Percentiles rank a stretch among this genome's conserved stretches.
Conservation (phyloP, 2,888 invertebrate genomes). For the Diloba caeruleocephala region DNA sequence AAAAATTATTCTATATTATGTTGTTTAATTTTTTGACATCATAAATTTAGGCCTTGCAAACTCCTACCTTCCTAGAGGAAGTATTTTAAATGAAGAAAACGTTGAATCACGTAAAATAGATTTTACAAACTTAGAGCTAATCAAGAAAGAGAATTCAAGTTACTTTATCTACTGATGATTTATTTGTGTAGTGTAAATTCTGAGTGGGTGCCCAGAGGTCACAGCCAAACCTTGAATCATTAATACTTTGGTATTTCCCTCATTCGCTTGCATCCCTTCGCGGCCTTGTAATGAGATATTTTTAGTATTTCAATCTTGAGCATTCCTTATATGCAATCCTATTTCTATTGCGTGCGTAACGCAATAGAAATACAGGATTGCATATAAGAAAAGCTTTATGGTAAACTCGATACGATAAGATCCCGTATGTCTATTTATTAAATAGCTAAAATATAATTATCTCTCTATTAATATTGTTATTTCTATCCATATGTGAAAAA, state of each 20-base stretch:
- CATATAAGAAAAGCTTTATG: conserved; percentile 14
- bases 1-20: too few relatives aligned
- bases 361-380: conserved; percentile 14
- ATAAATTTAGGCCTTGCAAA: too few relatives aligned
- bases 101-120: too few relatives aligned
- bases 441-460: neutral
- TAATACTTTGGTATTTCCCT: conserved; percentile 16
- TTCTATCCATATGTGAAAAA: neutral
- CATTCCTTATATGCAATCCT: too few relatives aligned
- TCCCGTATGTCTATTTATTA: neutral
- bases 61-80: too few relatives aligned
- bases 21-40: too few relatives aligned
- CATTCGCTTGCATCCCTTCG: neutral
- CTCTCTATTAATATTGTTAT: too few relatives aligned
- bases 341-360: too few relatives aligned
- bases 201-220: conserved; percentile 23
- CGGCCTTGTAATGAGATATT: conserved; percentile 5
- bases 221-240: conserved; percentile 8
- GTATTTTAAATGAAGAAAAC: too few relatives aligned
- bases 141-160: neutral
- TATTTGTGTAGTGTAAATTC: neutral
- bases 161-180: conserved; percentile 2
- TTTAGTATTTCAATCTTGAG: conserved; percentile 7
- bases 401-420: conserved; percentile 5
- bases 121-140: too few relatives aligned